Percentiles rank a stretch among this genome's conserved stretches.
Evolutionary conservation across 2,797 vertebrate species (phyloP).

Genomic region (Melopsittacus undulatus): DNA sequence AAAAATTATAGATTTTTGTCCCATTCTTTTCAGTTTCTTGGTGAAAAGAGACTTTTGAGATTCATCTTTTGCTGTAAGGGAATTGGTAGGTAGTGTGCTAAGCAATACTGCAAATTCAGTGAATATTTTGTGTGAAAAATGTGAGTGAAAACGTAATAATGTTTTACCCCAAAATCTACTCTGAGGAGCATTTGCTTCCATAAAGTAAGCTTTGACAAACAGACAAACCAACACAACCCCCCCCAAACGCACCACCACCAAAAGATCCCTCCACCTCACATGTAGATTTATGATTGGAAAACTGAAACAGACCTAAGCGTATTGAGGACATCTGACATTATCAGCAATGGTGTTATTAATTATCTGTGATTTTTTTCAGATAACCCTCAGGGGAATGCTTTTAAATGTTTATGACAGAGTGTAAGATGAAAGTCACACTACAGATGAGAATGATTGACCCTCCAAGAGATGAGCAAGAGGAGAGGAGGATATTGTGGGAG

Average conservation of each 20-base stretch:
- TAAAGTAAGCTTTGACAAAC: background rate
- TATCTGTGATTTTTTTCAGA: slow-evolving; percentile 3
- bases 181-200: background rate
- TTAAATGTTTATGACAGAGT: background rate
- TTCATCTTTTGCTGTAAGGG: background rate
- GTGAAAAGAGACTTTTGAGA: background rate
- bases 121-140: background rate
- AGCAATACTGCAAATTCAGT: background rate
- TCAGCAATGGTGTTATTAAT: slow-evolving; percentile 10
- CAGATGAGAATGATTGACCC: background rate
- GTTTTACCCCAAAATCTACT: background rate
- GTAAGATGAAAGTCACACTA: background rate
- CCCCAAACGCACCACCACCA: background rate
- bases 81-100: background rate
- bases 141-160: background rate
- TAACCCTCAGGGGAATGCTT: background rate
- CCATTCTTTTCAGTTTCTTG: background rate
- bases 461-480: background rate
- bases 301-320: background rate
- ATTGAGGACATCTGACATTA: background rate
- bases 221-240: background rate
- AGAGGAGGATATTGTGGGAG: background rate
- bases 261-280: background rate
- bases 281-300: background rate
- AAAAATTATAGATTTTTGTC: background rate